phyloP scores from a whole-genome alignment of 2,888 invertebrate species.

The Celastrina argiolus region DNA sequence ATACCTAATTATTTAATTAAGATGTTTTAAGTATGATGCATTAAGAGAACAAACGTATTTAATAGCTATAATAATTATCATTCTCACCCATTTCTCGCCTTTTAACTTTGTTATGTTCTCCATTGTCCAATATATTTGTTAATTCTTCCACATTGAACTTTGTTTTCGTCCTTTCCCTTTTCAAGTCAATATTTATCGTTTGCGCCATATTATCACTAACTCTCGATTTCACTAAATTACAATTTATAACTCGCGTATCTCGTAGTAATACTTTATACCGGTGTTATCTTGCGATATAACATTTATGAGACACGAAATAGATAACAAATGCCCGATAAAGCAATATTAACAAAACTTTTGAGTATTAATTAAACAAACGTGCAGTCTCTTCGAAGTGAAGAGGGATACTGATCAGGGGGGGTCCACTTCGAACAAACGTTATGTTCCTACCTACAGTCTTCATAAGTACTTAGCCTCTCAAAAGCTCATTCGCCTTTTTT shows the following conservation, averaged over 20 bases:
- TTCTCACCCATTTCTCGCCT: slow-evolving; percentile 69
- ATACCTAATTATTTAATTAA: too few species aligned
- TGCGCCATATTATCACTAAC: slow-evolving; percentile 32
- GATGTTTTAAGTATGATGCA: too few species aligned
- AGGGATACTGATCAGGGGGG: not conserved
- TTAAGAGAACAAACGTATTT: too few species aligned
- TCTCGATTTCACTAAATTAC: slow-evolving; percentile 7
- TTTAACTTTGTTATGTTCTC: slow-evolving; percentile 79
- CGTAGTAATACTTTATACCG: not conserved
- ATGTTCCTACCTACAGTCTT: too few species aligned
- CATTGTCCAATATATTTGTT: slow-evolving; percentile 86
- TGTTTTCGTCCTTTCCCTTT: slow-evolving; percentile 82
- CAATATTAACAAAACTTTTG: not conserved
- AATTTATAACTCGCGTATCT: not conserved
- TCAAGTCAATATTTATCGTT: slow-evolving; percentile 81
- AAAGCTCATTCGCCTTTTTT: too few species aligned
- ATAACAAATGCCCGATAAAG: slow-evolving; percentile 7
- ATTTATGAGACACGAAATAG: not conserved
- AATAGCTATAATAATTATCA: not conserved
- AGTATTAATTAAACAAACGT: not conserved
- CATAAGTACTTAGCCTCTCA: too few species aligned
- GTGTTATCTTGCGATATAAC: not conserved
- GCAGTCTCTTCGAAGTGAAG: not conserved
- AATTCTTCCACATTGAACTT: slow-evolving; percentile 84
- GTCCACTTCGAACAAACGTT: too few species aligned